phyloP scores from a whole-genome alignment of 1,140 invertebrate species.

The Drosophila athabasca region DNA sequence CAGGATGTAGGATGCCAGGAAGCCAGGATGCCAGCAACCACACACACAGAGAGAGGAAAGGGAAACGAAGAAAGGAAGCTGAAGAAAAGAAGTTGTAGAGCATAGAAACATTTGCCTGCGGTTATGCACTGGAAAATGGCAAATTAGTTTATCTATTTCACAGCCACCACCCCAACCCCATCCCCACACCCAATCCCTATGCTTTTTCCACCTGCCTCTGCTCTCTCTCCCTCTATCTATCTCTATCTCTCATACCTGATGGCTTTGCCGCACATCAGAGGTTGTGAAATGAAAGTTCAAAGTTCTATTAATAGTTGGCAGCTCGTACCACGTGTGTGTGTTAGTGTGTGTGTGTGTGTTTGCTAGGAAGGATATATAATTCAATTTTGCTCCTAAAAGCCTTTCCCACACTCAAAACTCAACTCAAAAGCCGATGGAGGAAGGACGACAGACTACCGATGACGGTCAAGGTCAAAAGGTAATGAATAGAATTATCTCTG shows the following conservation, averaged over 20 bases:
- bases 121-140: conserved; percentile 33
- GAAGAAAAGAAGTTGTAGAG: background rate
- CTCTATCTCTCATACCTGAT: no score
- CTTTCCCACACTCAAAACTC: conserved; percentile 37
- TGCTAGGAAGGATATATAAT: conserved; percentile 36
- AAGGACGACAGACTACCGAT: conserved; percentile 21
- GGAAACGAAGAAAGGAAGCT: no score
- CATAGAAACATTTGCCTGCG: conserved; percentile 25
- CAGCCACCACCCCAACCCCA: background rate
- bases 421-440: background rate
- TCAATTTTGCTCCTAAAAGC: conserved; percentile 48
- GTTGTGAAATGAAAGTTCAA: conserved; percentile 43
- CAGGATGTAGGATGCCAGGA: no score
- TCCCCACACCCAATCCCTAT: background rate
- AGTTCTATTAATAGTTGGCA: conserved; percentile 36
- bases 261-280: background rate
- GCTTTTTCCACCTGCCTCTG: background rate
- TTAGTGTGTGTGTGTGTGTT: conserved; percentile 4
- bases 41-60: no score
- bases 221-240: no score
- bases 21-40: background rate
- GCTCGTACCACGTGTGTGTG: background rate
- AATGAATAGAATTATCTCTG: conserved; percentile 32
- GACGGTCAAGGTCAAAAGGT: conserved; percentile 53
- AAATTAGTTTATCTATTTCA: conserved; percentile 48